Evolutionary conservation across 2,797 vertebrate genomes (phyloP), one percentile per base, ranked within the genome.

Genomic region (Pampus argenteus): DNA sequence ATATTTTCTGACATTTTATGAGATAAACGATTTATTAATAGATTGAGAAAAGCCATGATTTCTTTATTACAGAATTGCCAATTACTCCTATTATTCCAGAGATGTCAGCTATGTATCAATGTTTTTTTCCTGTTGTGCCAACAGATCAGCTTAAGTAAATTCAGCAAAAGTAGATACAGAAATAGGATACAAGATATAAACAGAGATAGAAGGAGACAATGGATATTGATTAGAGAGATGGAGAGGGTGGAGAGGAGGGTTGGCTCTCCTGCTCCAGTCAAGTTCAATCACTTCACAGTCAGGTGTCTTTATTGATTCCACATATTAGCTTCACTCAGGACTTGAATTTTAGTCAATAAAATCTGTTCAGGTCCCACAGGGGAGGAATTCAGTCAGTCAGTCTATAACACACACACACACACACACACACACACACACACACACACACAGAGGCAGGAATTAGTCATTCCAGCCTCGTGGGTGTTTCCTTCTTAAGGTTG

Each of bases 201-300:
- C 13, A 17, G 26, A 44, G 22, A 28, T 20, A 70, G 26, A 31
- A 9, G 36, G 36, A 45, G 25, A 38, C 31, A 26, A 50, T 31
- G 42, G 29, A 40, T 36, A 50, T 44, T 44, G 56, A 81, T 71
- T 36, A 20, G 34, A 58, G 26, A 10, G 28, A 3, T 3, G 28
- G 6, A 9, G 31, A 2, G 8, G 29, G 7, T 7, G 58, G 0
- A n/a, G 34, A n/a, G 2, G 42, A 6, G 40, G 9, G 34, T 26
- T 56, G 60, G 56, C 23, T 60, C 59, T 66, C 42, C 28, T 1
- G 20, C 63, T 25, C 26, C 60, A 44, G 78, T 85, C 76, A 79
- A 60, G 42, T 83, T 75, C 80, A 79, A 69, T 86, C 71, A 29
- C 65, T 55, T 76, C 74, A 76, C 34, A 55, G 45, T 69, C 63